Percentiles rank a stretch among this genome's conserved stretches.
Evolutionary conservation across 2,113 vertebrate species (phyloP).

Genomic region (Corythornis vintsioides): DNA sequence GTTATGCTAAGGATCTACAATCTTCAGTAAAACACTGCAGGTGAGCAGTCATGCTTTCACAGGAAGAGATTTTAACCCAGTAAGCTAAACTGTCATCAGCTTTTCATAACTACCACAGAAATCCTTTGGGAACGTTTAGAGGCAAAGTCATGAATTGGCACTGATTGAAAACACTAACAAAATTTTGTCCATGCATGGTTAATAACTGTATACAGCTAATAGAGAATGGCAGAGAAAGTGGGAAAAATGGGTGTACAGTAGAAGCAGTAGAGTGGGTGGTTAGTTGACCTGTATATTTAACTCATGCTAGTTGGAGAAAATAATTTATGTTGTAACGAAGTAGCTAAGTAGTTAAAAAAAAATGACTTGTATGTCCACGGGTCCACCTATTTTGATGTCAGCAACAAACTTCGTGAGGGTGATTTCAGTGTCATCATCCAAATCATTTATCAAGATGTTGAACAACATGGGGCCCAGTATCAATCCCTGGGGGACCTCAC

Average conservation of each 20-base stretch:
- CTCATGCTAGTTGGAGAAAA: neutral
- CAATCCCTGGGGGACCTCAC: neutral
- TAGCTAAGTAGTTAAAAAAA: too few relatives aligned
- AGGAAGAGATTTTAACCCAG: neutral
- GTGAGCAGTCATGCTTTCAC: neutral
- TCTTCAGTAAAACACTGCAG: neutral
- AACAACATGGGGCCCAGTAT: neutral
- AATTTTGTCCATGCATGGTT: slow-evolving; percentile 15
- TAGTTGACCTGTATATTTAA: neutral
- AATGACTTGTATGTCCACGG: neutral
- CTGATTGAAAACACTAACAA: slow-evolving; percentile 24
- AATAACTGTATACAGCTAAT: neutral
- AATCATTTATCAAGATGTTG: neutral
- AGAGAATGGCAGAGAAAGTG: neutral
- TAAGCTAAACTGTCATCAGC: neutral
- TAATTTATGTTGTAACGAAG: too few relatives aligned
- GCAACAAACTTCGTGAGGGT: neutral
- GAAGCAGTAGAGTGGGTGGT: neutral
- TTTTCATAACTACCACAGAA: neutral
- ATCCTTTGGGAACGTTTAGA: neutral
- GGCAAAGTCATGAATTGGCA: slow-evolving; percentile 6
- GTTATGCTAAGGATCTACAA: neutral
- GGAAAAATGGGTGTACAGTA: neutral
- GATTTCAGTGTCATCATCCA: neutral
- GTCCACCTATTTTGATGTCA: neutral